phyloP scores from a whole-genome alignment of 2,888 invertebrate species.

The Aromia moschata region DNA sequence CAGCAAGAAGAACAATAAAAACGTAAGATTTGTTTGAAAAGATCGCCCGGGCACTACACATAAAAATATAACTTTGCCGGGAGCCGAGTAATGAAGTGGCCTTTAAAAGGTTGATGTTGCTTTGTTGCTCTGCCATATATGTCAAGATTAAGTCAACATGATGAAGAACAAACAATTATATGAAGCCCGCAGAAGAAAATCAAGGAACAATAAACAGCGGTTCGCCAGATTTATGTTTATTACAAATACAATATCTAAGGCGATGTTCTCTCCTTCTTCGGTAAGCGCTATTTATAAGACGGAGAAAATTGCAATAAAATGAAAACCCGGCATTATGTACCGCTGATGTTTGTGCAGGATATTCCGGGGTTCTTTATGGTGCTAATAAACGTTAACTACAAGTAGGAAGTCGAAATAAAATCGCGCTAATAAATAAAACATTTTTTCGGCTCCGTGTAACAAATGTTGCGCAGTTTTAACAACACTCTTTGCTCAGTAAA shows the following conservation, averaged over 20 bases:
- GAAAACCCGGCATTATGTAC: neutral
- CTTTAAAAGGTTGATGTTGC: conserved; percentile 27
- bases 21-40: too few relatives aligned
- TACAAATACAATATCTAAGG: conserved; percentile 27
- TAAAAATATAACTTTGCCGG: conserved; percentile 16
- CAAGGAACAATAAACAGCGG: conserved; percentile 31
- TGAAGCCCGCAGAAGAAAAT: conserved; percentile 28
- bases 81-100: conserved; percentile 20
- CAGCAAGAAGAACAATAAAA: too few relatives aligned
- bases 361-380: too few relatives aligned
- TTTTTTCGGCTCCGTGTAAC: too few relatives aligned
- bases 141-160: conserved; percentile 36
- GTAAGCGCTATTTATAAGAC: conserved; percentile 9
- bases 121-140: conserved; percentile 27
- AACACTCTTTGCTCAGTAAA: too few relatives aligned
- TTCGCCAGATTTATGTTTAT: conserved; percentile 33
- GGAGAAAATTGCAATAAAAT: conserved; percentile 27
- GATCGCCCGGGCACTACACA: neutral
- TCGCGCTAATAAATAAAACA: too few relatives aligned
- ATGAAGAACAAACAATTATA: conserved; percentile 37
- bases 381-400: too few relatives aligned
- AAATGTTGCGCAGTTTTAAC: too few relatives aligned
- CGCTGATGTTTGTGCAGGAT: too few relatives aligned
- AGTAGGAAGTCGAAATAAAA: too few relatives aligned
- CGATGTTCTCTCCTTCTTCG: conserved; percentile 4